These are phyloP conservation scores for Illadopsis cleaveri DNA, from an alignment of 2,113 vertebrate genomes.

Conservation along the genomic window DNA sequence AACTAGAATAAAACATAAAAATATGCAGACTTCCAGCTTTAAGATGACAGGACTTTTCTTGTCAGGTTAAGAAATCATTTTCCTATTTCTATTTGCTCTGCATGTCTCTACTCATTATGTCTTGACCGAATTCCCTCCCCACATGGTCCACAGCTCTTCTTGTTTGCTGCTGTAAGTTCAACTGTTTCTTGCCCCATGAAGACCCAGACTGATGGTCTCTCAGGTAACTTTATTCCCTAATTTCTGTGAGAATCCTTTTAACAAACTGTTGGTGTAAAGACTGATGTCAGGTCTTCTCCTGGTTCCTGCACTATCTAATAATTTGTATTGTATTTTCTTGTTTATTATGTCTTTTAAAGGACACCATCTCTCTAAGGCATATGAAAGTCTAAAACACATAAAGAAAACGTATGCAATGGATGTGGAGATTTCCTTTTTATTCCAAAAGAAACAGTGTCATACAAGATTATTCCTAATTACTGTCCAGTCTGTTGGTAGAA, in stretches of 20 bases:
- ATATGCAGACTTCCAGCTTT: not conserved
- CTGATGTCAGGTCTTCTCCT: not conserved
- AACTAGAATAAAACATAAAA: not conserved
- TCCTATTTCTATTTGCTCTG: not conserved
- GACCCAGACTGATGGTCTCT: not conserved
- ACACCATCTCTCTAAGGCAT: not conserved
- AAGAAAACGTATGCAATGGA: not conserved
- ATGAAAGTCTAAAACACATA: not conserved
- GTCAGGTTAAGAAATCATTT: not conserved
- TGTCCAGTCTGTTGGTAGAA: not conserved
- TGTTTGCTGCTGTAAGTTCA: not conserved
- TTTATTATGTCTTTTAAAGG: not conserved
- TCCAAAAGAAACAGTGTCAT: not conserved
- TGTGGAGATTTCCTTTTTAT: not conserved
- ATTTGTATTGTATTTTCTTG: not conserved
- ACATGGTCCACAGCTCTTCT: not conserved
- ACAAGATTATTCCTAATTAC: not conserved
- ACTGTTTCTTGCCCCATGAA: not conserved
- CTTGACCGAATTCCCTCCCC: not conserved
- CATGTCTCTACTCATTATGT: not conserved
- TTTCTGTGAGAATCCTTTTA: not conserved
- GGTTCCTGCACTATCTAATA: not conserved
- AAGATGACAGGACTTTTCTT: not conserved
- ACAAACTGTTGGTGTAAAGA: not conserved
- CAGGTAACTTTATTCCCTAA: not conserved